Evolutionary conservation across 2,888 invertebrate species (phyloP).

Genomic region (Empis livida): DNA sequence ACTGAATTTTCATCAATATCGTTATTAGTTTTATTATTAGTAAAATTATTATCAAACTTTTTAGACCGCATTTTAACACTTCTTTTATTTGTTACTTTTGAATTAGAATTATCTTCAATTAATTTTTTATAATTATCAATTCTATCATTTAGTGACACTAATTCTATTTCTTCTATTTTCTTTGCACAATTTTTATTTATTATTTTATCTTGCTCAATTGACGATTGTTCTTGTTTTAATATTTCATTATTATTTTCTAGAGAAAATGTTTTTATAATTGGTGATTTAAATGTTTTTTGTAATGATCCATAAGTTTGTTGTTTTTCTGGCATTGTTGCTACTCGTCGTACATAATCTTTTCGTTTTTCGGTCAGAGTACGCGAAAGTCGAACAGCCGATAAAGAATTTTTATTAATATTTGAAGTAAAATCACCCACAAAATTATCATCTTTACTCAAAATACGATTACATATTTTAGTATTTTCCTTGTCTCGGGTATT

Average conservation of each 20-base stretch:
- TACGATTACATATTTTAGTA: not conserved
- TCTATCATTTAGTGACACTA: constrained; percentile 10
- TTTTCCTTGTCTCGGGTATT: constrained; percentile 5
- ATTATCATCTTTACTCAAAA: not conserved
- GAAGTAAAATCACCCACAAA: not conserved
- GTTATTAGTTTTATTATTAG: not conserved
- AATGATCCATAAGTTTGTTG: constrained; percentile 16
- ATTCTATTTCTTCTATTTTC: not conserved
- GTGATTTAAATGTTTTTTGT: constrained; percentile 15
- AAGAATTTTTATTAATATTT: not conserved
- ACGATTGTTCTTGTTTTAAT: not conserved
- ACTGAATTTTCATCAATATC: constrained; percentile 2
- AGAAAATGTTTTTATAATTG: constrained; percentile 15
- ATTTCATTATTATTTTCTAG: constrained; percentile 9
- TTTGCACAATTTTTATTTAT: not conserved
- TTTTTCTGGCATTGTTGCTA: constrained; percentile 43
- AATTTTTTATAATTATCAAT: constrained; percentile 15
- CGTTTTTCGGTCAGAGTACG: constrained; percentile 47
- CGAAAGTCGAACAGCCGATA: constrained; percentile 26
- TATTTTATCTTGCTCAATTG: not conserved
- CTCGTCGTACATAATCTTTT: constrained; percentile 51
- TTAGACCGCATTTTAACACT: constrained; percentile 12
- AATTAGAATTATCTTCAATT: constrained; percentile 11
- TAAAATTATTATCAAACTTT: constrained; percentile 5
- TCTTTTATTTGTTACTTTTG: constrained; percentile 5